A percentile compares a stretch with the other conserved stretches of the same genome.
These are phyloP conservation scores for Nothoprocta pentlandii DNA, from an alignment of 2,113 vertebrate genomes.

Conservation along the genomic window DNA sequence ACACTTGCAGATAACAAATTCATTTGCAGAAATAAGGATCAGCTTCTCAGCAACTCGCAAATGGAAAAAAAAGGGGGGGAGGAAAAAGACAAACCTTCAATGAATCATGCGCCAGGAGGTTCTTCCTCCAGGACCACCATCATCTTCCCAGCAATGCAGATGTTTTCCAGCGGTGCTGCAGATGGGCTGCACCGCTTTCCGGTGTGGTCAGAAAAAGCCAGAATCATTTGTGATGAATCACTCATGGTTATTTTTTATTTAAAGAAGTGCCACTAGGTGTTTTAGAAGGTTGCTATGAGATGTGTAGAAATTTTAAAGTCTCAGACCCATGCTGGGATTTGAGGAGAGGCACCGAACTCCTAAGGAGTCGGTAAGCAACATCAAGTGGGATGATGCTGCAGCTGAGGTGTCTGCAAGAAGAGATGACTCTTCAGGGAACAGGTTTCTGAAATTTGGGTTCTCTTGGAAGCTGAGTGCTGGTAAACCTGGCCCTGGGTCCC, in stretches of 20 bases:
- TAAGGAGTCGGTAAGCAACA: accelerated
- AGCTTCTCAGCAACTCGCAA: conserved; percentile 37
- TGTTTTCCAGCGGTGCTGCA: neutral
- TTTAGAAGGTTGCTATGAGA: neutral
- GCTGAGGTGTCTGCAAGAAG: neutral
- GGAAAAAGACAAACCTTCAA: neutral
- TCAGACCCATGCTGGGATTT: neutral
- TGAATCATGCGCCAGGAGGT: neutral
- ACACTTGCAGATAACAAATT: conserved; percentile 73
- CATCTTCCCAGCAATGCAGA: neutral
- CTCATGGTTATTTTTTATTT: neutral
- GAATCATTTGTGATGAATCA: neutral
- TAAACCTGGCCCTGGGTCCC: too few relatives aligned
- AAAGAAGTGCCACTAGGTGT: accelerated
- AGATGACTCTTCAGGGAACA: neutral
- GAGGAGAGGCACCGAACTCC: neutral
- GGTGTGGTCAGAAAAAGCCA: neutral
- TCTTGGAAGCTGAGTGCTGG: neutral
- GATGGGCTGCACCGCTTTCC: neutral
- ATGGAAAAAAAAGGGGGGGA: neutral
- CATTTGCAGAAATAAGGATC: conserved; percentile 71
- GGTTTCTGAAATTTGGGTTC: neutral
- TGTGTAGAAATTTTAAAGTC: neutral
- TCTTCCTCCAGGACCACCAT: neutral
- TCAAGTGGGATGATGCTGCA: too few relatives aligned